phyloP scores from a whole-genome alignment of 2,888 invertebrate genomes.

The Acleris emargana region DNA sequence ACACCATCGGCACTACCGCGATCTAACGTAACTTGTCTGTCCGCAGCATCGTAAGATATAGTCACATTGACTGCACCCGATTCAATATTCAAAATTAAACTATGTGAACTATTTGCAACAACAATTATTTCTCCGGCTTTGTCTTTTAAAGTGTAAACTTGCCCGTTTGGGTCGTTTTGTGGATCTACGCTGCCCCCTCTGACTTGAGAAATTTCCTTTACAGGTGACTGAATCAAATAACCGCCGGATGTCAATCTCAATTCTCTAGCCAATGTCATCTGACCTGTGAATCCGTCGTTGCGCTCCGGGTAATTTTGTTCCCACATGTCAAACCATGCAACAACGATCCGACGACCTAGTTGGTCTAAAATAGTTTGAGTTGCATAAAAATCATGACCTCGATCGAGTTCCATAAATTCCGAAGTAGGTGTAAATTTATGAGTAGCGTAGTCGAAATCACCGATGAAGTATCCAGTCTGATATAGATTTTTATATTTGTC shows the following conservation, averaged over 20 bases:
- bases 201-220: slow-evolving; percentile 47
- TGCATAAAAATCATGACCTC: slow-evolving; percentile 76
- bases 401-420: slow-evolving; percentile 62
- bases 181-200: slow-evolving; percentile 45
- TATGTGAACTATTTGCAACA: slow-evolving; percentile 39
- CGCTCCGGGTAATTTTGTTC: slow-evolving; percentile 65
- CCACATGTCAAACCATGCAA: slow-evolving; percentile 79
- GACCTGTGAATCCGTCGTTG: slow-evolving; percentile 66
- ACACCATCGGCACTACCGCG: slow-evolving; percentile 65
- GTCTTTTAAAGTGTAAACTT: slow-evolving; percentile 44
- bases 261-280: slow-evolving; percentile 65
- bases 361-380: slow-evolving; percentile 64
- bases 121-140: slow-evolving; percentile 62
- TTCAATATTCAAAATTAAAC: slow-evolving; percentile 56
- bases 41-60: slow-evolving; percentile 51
- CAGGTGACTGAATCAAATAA: slow-evolving; percentile 58
- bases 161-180: slow-evolving; percentile 45
- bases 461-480: slow-evolving; percentile 73
- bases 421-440: slow-evolving; percentile 52
- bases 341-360: slow-evolving; percentile 54
- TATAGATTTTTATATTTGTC: slow-evolving; percentile 66
- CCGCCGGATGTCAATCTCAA: slow-evolving; percentile 53
- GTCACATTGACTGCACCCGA: slow-evolving; percentile 48
- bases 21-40: slow-evolving; percentile 55
- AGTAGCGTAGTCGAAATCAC: slow-evolving; percentile 63